Evolutionary conservation across 2,113 vertebrate species (phyloP).

Genomic region (Nesogale talazaci): DNA sequence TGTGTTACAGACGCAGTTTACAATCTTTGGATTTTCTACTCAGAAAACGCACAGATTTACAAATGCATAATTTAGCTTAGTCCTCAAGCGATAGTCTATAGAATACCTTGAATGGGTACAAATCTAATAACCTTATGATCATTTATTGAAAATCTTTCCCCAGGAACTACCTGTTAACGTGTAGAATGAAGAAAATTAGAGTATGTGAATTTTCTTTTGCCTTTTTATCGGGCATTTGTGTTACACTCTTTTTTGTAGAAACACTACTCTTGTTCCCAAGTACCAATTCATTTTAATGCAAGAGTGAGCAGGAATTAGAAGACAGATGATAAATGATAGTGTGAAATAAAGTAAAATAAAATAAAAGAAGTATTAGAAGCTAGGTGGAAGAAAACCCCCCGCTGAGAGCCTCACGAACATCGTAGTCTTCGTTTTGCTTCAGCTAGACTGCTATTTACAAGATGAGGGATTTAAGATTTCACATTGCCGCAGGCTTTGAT

Average conservation of each 20-base stretch:
- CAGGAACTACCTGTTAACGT: background rate
- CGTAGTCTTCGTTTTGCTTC: slow-evolving; percentile 30
- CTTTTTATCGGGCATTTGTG: slow-evolving; percentile 32
- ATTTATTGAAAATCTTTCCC: slow-evolving; percentile 22
- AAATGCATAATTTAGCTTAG: background rate
- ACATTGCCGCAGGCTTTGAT: slow-evolving; percentile 37
- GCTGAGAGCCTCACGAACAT: slow-evolving; percentile 11
- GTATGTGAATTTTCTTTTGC: slow-evolving; percentile 19
- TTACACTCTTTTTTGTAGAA: background rate
- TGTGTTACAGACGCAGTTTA: background rate
- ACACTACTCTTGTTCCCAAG: background rate
- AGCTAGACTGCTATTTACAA: slow-evolving; percentile 50
- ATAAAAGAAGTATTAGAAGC: background rate
- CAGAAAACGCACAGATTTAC: background rate
- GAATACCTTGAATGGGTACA: background rate
- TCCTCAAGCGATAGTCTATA: background rate
- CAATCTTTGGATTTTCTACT: background rate
- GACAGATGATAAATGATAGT: slow-evolving; percentile 51
- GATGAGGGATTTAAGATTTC: slow-evolving; percentile 52
- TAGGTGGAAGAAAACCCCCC: background rate
- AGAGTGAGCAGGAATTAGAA: background rate
- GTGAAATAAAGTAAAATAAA: slow-evolving; percentile 31
- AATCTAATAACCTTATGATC: background rate
- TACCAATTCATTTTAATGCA: slow-evolving; percentile 18
- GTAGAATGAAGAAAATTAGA: background rate